These are phyloP conservation scores for Corella eumyota DNA, from an alignment of 23 tunicate genomes.

Conservation along the genomic window DNA sequence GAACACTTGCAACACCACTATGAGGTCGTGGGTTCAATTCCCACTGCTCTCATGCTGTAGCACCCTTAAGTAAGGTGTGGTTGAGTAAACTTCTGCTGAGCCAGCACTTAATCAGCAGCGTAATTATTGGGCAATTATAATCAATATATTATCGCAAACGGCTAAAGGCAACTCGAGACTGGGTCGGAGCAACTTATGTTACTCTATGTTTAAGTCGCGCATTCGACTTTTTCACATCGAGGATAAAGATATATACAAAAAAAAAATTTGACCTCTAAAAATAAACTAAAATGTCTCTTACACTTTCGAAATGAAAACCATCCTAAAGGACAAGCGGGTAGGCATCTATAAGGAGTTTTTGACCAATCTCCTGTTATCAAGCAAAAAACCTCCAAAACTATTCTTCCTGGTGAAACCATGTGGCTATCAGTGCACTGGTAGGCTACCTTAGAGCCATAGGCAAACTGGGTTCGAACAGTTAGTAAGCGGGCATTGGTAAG, in stretches of 20 bases:
- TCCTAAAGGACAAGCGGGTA: slow-evolving; percentile 54
- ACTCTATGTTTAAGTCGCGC: background rate
- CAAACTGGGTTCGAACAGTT: slow-evolving; percentile 9
- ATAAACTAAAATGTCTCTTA: too few relatives aligned
- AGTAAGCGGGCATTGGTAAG: slow-evolving; percentile 26
- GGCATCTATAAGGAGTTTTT: slow-evolving; percentile 16
- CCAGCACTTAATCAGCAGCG: too few relatives aligned
- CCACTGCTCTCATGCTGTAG: too few relatives aligned
- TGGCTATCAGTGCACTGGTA: slow-evolving; percentile 53
- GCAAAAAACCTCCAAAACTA: slow-evolving; percentile 10
- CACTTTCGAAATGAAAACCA: slow-evolving; percentile 32
- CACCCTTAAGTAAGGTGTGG: too few relatives aligned
- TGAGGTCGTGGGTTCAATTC: too few relatives aligned
- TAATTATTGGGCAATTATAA: too few relatives aligned
- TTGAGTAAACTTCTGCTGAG: too few relatives aligned
- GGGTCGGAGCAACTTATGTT: background rate
- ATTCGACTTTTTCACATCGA: background rate
- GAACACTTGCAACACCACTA: too few relatives aligned
- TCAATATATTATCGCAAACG: too few relatives aligned
- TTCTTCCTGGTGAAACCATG: slow-evolving; percentile 34
- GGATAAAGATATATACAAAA: background rate
- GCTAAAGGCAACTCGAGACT: background rate
- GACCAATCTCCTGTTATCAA: slow-evolving; percentile 60
- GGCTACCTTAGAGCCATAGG: slow-evolving; percentile 25
- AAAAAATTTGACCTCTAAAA: too few relatives aligned